Conservation (phyloP, 1,140 invertebrate genomes). For the Aphaenogaster rudis region DNA sequence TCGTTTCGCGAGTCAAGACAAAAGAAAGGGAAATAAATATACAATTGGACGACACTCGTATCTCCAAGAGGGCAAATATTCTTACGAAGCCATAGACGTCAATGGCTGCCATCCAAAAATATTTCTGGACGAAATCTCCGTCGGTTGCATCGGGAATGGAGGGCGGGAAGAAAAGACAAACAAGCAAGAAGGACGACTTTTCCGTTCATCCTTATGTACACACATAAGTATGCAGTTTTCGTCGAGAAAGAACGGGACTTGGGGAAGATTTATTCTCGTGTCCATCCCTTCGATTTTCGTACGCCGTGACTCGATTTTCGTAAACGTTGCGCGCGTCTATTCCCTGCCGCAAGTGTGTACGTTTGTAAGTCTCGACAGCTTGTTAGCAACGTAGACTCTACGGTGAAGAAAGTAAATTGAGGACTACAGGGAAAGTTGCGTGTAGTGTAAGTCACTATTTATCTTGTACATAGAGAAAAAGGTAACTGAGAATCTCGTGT, state of each 20-base stretch:
- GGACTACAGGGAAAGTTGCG: constrained; percentile 30
- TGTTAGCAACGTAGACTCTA: constrained; percentile 47
- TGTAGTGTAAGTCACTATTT: constrained; percentile 52
- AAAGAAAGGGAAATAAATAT: constrained; percentile 70
- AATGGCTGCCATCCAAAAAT: constrained; percentile 76
- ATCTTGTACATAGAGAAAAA: constrained; percentile 29
- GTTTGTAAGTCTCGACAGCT: constrained; percentile 47
- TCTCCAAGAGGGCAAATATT: constrained; percentile 46
- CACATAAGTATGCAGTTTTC: constrained; percentile 73
- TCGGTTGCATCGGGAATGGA: constrained; percentile 55
- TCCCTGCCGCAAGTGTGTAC: constrained; percentile 38
- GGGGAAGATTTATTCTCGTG: constrained; percentile 70
- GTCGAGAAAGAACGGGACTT: constrained; percentile 61
- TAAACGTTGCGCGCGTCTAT: constrained; percentile 48
- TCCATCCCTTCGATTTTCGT: constrained; percentile 63
- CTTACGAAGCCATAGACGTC: constrained; percentile 36
- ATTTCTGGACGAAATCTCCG: constrained; percentile 58
- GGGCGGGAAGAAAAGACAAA: constrained; percentile 67
- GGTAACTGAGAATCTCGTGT: not conserved
- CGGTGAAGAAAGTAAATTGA: constrained; percentile 51
- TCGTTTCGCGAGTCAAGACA: constrained; percentile 55
- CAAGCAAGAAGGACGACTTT: constrained; percentile 64
- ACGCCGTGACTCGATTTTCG: constrained; percentile 63
- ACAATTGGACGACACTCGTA: constrained; percentile 65
- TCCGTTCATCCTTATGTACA: constrained; percentile 65